Percentiles rank a stretch among this genome's conserved stretches.
Evolutionary conservation across 2,113 vertebrate genomes (phyloP).

Genomic region (Corythoichthys haematopterus): DNA sequence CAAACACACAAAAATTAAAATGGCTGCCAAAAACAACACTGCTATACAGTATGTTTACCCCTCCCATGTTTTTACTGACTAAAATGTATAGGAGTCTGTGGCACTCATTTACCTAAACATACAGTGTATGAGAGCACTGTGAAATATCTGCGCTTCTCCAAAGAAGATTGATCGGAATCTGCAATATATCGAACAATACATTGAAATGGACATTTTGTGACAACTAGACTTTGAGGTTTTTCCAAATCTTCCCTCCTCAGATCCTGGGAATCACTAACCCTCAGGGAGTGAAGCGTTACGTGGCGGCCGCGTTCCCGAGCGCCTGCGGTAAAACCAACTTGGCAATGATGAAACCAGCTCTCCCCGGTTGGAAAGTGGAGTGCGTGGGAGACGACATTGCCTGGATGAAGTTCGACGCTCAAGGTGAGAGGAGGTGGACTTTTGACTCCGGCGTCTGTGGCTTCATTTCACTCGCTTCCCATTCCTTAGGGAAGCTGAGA

Average conservation of each 20-base stretch:
- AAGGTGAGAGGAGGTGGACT: conserved; percentile 70
- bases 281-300: conserved; percentile 88
- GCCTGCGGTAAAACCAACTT: conserved; percentile 98
- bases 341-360: conserved; percentile 91
- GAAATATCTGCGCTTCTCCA: no score
- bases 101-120: no score
- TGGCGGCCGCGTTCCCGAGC: conserved; percentile 92
- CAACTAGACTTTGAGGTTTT: no score
- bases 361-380: conserved; percentile 93
- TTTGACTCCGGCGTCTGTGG: background rate
- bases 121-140: no score
- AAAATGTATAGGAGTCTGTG: no score
- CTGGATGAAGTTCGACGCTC: conserved; percentile 97
- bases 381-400: conserved; percentile 96
- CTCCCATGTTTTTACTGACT: no score
- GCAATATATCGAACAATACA: no score
- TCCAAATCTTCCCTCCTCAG: conserved; percentile 53
- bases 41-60: no score
- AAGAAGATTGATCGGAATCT: no score
- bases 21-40: no score
- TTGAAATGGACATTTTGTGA: no score
- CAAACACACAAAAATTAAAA: no score
- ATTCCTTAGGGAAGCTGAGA: conserved; percentile 82
- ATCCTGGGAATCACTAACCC: conserved; percentile 94
- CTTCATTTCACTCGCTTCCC: background rate